Evolutionary conservation across 2,797 vertebrate species (phyloP), one percentile per base, ranked within the genome.

Genomic region (Fistularia tabacaria): DNA sequence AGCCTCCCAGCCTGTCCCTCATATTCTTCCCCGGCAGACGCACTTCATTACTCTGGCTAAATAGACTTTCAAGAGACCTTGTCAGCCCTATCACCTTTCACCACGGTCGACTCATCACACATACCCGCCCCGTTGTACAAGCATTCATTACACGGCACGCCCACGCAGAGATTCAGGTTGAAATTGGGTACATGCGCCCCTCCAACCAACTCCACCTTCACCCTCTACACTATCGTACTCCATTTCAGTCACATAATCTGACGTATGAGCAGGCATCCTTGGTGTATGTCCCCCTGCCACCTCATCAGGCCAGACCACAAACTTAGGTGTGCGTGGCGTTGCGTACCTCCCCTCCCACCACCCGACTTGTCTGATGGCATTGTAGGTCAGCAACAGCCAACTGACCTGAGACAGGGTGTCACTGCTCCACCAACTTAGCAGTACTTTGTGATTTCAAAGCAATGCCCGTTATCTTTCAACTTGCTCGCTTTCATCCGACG

Each of bases 11-110:
- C 57, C 62, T 68, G 63, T 81, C 67, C 53, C 73, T 83, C 81
- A 84, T 83, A 71, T 84, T 77, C 76, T 55, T 70, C 57, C 70
- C 67, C 46, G 59, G 70, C 75, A 86, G 73, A 86, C 54, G 50
- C 82, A 85, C 81, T 84, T 87, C 83, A 87, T 87, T 87, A 85
- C 75, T 79, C 71, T 57, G 71, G 41, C 83, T 85, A 84, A 88
- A 86, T 84, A 86, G 82, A 85, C 81, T 85, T 85, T 80, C 76
- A 79, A 80, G 69, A 84, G 80, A 83, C 65, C 74, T 76, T 73
- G 80, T 85, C 82, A 84, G 68, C 69, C 73, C 70, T 57, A 71
- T 82, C 81, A 74, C 73, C 83, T 84, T 79, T 78, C 81, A 76
- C 78, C 64, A 41, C 14, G 6, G 68, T 57, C 74, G 69, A 65